These are phyloP conservation scores for Eubucco bourcierii DNA, from an alignment of 2,113 vertebrate species.

Conservation along the genomic window DNA sequence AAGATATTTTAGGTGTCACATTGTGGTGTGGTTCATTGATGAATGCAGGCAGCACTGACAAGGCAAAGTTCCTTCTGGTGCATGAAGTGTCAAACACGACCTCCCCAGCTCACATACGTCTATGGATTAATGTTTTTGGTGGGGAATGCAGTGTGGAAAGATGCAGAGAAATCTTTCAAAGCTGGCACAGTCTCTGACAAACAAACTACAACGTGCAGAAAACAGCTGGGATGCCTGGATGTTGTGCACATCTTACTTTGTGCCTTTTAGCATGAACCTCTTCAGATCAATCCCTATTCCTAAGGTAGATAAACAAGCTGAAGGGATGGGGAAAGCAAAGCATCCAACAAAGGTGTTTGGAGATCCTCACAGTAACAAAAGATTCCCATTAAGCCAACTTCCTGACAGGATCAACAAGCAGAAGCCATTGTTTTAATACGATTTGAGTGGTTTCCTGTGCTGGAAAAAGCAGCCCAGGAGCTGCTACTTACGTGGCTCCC, in stretches of 20 bases:
- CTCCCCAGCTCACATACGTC: not conserved
- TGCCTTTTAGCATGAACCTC: not conserved
- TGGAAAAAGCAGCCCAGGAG: not conserved
- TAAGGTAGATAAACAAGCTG: not conserved
- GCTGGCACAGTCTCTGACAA: not conserved
- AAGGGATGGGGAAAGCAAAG: not conserved
- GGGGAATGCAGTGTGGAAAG: not conserved
- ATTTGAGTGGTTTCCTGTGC: not conserved
- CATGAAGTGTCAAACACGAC: not conserved
- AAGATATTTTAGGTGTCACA: not conserved
- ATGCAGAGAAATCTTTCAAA: not conserved
- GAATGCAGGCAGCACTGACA: not conserved
- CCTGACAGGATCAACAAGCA: not conserved
- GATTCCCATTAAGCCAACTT: not conserved
- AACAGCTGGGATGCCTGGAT: not conserved
- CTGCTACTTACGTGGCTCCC: slow-evolving; percentile 93
- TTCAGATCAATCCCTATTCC: not conserved
- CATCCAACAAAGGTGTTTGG: not conserved
- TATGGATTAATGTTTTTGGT: not conserved
- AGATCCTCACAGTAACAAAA: not conserved
- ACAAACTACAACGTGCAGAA: not conserved
- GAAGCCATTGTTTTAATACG: not conserved
- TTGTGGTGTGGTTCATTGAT: not conserved
- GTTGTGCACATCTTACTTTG: not conserved
- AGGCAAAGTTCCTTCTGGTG: not conserved